A percentile compares a stretch with the other conserved stretches of the same genome.
Evolutionary conservation across 2,797 vertebrate species (phyloP).

Genomic region (Hoplostethus atlanticus): DNA sequence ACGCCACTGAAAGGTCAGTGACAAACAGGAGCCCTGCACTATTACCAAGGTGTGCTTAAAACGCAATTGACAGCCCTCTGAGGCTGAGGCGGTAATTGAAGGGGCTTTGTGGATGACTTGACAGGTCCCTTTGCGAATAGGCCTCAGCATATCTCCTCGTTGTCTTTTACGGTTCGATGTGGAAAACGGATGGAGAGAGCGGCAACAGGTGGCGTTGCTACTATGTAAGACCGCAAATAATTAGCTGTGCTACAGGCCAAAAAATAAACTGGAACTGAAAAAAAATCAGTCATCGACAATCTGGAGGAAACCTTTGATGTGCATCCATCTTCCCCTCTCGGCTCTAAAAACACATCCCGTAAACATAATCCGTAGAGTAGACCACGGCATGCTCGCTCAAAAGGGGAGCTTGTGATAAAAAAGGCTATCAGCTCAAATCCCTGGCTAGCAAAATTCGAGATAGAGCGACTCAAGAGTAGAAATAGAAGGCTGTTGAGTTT

Average conservation of each 20-base stretch:
- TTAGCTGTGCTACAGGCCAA: constrained; percentile 20
- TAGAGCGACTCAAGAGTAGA: not conserved
- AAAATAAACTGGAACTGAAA: constrained; percentile 10
- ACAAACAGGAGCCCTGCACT: constrained; percentile 48
- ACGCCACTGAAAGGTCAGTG: constrained; percentile 60
- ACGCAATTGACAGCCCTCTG: constrained; percentile 32
- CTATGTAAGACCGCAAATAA: constrained; percentile 32
- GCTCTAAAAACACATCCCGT: not conserved
- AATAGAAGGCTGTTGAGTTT: not conserved
- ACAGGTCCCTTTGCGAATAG: constrained; percentile 26
- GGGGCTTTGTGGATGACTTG: constrained; percentile 35
- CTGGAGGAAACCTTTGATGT: too few relatives aligned
- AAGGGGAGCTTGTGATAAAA: not conserved
- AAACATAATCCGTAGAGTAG: not conserved
- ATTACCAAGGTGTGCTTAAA: constrained; percentile 66
- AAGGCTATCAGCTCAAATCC: not conserved
- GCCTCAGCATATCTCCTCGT: constrained; percentile 25
- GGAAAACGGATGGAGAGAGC: not conserved
- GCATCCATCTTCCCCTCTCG: not conserved
- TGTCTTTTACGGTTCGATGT: constrained; percentile 14
- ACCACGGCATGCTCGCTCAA: constrained; percentile 7
- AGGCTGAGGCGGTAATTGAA: constrained; percentile 41
- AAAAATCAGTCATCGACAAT: constrained; percentile 2
- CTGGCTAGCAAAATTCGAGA: not conserved
- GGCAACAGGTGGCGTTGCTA: constrained; percentile 29